phyloP scores from a whole-genome alignment of 37 sponge, comb jelly and placozoan species.

The Tethya wilhelma region DNA sequence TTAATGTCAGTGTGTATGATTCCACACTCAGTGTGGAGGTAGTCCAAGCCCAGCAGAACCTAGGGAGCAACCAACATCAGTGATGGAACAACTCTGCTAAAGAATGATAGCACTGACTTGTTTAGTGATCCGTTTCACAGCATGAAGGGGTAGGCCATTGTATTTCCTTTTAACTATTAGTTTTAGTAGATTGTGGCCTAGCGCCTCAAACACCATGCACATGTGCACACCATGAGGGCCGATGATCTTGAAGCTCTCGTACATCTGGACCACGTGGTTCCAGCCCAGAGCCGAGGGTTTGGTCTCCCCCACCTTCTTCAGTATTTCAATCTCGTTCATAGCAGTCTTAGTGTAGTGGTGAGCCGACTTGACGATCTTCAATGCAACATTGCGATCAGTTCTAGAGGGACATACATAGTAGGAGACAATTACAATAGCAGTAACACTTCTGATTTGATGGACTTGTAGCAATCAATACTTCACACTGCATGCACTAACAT shows the following conservation, averaged over 20 bases:
- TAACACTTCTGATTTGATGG: no score
- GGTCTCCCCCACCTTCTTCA: slow-evolving; percentile 65
- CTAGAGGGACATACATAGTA: no score
- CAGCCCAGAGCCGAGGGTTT: slow-evolving; percentile 52
- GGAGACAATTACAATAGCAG: no score
- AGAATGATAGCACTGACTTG: no score
- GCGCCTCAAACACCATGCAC: slow-evolving; percentile 96
- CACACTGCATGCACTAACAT: no score
- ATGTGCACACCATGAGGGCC: slow-evolving; percentile 90
- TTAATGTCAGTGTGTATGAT: slow-evolving; percentile 99
- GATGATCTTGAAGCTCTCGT: slow-evolving; percentile 83
- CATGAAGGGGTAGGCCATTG: slow-evolving; percentile 70
- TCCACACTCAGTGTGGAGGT: slow-evolving; percentile 84
- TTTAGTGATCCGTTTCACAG: slow-evolving; percentile 88
- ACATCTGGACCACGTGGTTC: slow-evolving; percentile 85
- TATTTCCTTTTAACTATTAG: slow-evolving; percentile 84
- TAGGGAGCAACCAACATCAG: no score
- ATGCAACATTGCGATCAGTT: slow-evolving; percentile 71
- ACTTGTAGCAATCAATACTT: no score
- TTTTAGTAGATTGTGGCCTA: slow-evolving; percentile 89
- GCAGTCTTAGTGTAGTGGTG: slow-evolving; percentile 95
- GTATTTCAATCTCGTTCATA: slow-evolving; percentile 88
- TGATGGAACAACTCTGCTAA: no score
- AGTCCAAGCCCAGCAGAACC: slow-evolving; percentile 90
- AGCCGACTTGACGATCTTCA: slow-evolving; percentile 95